Conservation (phyloP, 2,113 vertebrate species). For the Rhinogobius similis region DNA sequence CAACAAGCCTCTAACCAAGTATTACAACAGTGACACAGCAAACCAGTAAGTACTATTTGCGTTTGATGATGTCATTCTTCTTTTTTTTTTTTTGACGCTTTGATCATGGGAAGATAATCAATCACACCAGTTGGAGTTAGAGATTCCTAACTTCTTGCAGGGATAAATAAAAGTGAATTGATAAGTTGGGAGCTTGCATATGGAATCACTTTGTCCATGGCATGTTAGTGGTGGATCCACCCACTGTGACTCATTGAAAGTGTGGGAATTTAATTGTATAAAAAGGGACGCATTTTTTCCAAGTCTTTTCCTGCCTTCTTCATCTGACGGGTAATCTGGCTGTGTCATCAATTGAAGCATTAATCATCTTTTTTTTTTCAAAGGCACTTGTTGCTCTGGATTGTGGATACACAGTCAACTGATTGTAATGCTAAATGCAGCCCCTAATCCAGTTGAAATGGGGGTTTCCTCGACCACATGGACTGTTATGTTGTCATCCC, state of each 20-base stretch:
- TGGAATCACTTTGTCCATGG: conserved; percentile 6
- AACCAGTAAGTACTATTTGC: not conserved
- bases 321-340: not conserved
- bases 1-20: not conserved
- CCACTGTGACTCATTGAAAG: conserved; percentile 6
- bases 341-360: not conserved
- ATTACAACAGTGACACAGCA: conserved; percentile 3
- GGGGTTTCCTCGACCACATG: not conserved
- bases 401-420: not conserved
- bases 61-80: not conserved
- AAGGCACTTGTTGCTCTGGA: not conserved
- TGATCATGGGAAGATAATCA: not conserved
- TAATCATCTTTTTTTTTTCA: conserved; percentile 3
- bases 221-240: conserved; percentile 1
- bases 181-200: not conserved
- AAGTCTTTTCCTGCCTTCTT: not conserved
- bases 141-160: not conserved
- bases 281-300: conserved; percentile 1
- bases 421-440: not conserved
- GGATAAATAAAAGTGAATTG: not conserved
- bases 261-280: conserved; percentile 3
- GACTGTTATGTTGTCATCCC: not conserved
- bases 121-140: not conserved
- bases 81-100: not conserved
- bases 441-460: not conserved